A percentile compares a stretch with the other conserved stretches of the same genome.
These are phyloP conservation scores for Heliconius eleuchia DNA, from an alignment of 1,140 invertebrate genomes.

Conservation along the genomic window DNA sequence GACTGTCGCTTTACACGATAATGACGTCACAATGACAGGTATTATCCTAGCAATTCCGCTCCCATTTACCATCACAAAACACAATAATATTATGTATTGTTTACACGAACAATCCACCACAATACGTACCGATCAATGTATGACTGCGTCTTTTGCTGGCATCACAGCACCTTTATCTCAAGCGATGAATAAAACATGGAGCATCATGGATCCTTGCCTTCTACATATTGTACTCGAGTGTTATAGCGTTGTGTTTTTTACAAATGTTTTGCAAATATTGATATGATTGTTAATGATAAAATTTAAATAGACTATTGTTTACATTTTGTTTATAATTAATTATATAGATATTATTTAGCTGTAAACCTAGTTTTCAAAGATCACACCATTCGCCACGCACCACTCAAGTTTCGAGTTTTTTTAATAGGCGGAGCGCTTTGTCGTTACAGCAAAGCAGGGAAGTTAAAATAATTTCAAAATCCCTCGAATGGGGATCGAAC, in stretches of 20 bases:
- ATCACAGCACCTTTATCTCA: conserved; percentile 57
- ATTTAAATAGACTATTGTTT: not conserved
- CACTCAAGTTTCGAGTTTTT: too few species aligned
- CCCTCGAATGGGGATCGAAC: too few species aligned
- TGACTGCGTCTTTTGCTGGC: conserved; percentile 49
- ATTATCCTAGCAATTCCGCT: conserved; percentile 44
- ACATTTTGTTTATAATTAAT: not conserved
- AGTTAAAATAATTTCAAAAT: too few species aligned
- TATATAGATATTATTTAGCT: too few species aligned
- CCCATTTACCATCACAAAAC: conserved; percentile 39
- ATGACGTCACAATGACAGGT: conserved; percentile 44
- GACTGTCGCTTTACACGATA: conserved; percentile 23
- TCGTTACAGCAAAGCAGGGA: too few species aligned
- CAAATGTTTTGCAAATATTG: not conserved
- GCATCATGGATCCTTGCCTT: conserved; percentile 57
- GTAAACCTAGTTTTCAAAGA: too few species aligned
- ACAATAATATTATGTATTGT: conserved; percentile 53
- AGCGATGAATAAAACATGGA: conserved; percentile 68
- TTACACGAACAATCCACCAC: conserved; percentile 54
- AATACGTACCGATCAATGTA: conserved; percentile 59
- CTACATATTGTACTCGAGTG: conserved; percentile 48
- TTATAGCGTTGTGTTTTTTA: conserved; percentile 25
- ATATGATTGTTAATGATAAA: not conserved
- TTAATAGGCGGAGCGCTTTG: too few species aligned
- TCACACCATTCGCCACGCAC: too few species aligned